These are phyloP conservation scores for Latheticus oryzae DNA, from an alignment of 2,888 invertebrate species.

Conservation along the genomic window DNA sequence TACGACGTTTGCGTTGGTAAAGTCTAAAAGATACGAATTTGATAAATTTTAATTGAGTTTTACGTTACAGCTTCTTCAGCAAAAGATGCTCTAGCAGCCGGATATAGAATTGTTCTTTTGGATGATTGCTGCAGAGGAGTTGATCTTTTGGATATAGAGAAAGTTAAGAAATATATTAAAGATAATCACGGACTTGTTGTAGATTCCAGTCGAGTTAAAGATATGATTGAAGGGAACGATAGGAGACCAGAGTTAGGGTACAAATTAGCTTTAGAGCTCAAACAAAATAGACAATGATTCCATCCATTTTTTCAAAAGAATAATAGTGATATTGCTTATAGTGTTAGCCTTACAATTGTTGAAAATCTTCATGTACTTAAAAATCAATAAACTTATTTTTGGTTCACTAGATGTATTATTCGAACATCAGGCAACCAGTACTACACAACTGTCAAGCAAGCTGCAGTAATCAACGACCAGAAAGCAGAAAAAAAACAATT, in stretches of 20 bases:
- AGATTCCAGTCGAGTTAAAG: constrained; percentile 79
- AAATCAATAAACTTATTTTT: too few relatives aligned
- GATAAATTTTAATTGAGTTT: neutral
- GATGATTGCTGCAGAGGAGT: constrained; percentile 93
- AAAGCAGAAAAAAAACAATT: too few relatives aligned
- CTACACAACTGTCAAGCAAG: too few relatives aligned
- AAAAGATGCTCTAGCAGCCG: constrained; percentile 84
- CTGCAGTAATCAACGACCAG: too few relatives aligned
- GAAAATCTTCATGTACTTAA: too few relatives aligned
- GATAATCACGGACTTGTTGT: constrained; percentile 83
- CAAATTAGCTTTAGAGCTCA: constrained; percentile 85
- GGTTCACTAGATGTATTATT: too few relatives aligned
- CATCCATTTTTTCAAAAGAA: too few relatives aligned
- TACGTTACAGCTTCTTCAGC: constrained; percentile 79
- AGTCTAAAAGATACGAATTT: constrained; percentile 46
- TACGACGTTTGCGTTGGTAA: constrained; percentile 93
- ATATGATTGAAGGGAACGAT: constrained; percentile 88
- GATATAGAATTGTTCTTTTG: constrained; percentile 87
- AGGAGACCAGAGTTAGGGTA: constrained; percentile 87
- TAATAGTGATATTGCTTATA: too few relatives aligned
- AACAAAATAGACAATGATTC: constrained; percentile 54
- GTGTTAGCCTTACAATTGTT: too few relatives aligned
- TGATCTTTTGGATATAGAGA: constrained; percentile 84
- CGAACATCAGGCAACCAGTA: too few relatives aligned
- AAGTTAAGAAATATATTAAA: constrained; percentile 79